These are phyloP conservation scores for Platalea minor DNA, from an alignment of 2,797 vertebrate species.

Conservation along the genomic window DNA sequence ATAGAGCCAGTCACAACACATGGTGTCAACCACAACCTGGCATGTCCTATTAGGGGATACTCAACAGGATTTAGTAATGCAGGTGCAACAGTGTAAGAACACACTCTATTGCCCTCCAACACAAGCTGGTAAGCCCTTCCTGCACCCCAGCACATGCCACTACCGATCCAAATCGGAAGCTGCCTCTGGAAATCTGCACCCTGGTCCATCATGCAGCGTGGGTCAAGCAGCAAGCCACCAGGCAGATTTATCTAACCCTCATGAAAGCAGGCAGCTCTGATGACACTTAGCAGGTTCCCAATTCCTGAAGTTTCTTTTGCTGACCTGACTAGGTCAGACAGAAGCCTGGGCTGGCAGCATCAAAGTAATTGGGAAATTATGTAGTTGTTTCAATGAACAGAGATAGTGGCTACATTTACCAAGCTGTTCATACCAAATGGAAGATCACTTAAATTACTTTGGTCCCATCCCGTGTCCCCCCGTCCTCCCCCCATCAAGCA, in stretches of 20 bases:
- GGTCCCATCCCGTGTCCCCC: too few species aligned
- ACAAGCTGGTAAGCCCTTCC: neutral
- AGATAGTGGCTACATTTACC: neutral
- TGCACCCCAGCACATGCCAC: fast-evolving
- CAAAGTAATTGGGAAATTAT: neutral
- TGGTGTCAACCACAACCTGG: neutral
- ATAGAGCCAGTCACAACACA: neutral
- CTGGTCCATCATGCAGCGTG: neutral
- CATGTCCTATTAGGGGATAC: neutral
- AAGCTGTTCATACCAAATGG: neutral
- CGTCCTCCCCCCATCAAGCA: neutral
- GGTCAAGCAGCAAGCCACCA: neutral
- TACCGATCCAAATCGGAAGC: neutral
- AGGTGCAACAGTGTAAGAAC: neutral
- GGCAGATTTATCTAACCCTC: neutral
- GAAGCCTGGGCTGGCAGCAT: neutral
- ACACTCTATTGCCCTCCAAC: fast-evolving
- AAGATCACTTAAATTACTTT: neutral
- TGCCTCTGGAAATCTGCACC: neutral
- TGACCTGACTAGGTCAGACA: neutral
- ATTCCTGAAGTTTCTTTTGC: neutral
- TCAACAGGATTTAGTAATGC: neutral
- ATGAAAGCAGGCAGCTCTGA: fast-evolving
- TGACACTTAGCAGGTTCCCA: neutral
- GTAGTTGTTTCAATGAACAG: neutral